These are phyloP conservation scores for Siderastrea siderea DNA, from an alignment of 92 coral and sea anemone species.

Conservation along the genomic window DNA sequence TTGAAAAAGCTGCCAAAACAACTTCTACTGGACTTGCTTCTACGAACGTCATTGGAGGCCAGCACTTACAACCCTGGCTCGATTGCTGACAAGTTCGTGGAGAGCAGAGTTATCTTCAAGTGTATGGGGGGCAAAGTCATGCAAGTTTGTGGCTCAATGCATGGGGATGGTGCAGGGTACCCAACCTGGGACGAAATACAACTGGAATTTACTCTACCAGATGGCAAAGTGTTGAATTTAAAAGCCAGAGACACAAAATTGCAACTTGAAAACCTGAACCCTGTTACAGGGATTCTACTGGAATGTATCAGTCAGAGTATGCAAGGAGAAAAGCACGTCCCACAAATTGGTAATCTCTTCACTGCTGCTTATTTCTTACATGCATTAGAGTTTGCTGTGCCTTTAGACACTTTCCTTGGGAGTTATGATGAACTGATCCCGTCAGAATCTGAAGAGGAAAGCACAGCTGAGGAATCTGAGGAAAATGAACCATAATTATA, in stretches of 20 bases:
- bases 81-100: slow-evolving; percentile 30
- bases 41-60: slow-evolving; percentile 33
- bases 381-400: slow-evolving; percentile 25
- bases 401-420: slow-evolving; percentile 10
- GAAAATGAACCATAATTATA: background rate
- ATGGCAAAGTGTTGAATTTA: slow-evolving; percentile 8
- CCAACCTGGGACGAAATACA: slow-evolving; percentile 37
- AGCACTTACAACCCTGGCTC: slow-evolving; percentile 27
- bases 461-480: background rate
- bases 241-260: background rate
- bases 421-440: background rate
- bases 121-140: slow-evolving; percentile 14
- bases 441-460: slow-evolving; percentile 15
- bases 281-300: slow-evolving; percentile 56
- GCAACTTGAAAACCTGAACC: slow-evolving; percentile 36
- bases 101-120: slow-evolving; percentile 28
- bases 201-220: slow-evolving; percentile 47
- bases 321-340: slow-evolving; percentile 33
- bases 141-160: slow-evolving; percentile 14
- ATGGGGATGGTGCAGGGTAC: slow-evolving; percentile 37
- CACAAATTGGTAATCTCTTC: slow-evolving; percentile 44
- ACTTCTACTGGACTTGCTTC: slow-evolving; percentile 39
- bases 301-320: slow-evolving; percentile 37
- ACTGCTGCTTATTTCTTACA: slow-evolving; percentile 55
- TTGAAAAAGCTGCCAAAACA: slow-evolving; percentile 25